Conservation (phyloP, 2,797 vertebrate species). For the Centroberyx gerrardi region DNA sequence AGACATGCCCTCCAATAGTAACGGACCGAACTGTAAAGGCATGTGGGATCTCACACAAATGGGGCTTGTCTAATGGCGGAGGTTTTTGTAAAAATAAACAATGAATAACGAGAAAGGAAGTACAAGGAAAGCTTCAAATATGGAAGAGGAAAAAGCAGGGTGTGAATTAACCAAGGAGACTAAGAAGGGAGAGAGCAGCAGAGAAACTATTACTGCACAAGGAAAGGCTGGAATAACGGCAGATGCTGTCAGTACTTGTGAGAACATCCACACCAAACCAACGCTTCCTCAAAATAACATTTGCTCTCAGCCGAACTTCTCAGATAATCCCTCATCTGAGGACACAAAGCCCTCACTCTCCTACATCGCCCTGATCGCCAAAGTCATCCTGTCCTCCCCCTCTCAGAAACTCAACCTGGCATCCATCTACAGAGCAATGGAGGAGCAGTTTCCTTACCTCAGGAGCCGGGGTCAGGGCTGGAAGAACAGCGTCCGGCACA, state of each 20-base stretch:
- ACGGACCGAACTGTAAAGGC: slow-evolving; percentile 5
- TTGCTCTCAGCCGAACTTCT: not conserved
- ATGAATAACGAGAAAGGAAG: slow-evolving; percentile 21
- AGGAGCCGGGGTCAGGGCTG: slow-evolving; percentile 64
- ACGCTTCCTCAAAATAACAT: not conserved
- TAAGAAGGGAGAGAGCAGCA: not conserved
- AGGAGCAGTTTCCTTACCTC: slow-evolving; percentile 79
- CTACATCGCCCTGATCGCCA: slow-evolving; percentile 81
- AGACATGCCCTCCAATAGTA: not conserved
- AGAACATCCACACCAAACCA: slow-evolving; percentile 6
- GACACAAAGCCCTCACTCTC: slow-evolving; percentile 72
- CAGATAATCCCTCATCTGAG: slow-evolving; percentile 1
- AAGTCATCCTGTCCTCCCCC: slow-evolving; percentile 79
- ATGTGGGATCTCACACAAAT: slow-evolving; percentile 5
- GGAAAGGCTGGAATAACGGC: not conserved
- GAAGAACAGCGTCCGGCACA: slow-evolving; percentile 82
- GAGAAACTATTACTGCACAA: not conserved
- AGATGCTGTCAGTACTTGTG: not conserved
- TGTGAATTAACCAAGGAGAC: not conserved
- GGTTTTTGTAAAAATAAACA: slow-evolving; percentile 1
- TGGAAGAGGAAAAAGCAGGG: slow-evolving; percentile 30
- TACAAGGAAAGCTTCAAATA: slow-evolving; percentile 5
- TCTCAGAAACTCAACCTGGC: slow-evolving; percentile 80
- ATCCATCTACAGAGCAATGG: slow-evolving; percentile 80
- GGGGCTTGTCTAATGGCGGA: slow-evolving; percentile 1